phyloP scores from a whole-genome alignment of 2,113 vertebrate species.

The Terrapene triunguis region DNA sequence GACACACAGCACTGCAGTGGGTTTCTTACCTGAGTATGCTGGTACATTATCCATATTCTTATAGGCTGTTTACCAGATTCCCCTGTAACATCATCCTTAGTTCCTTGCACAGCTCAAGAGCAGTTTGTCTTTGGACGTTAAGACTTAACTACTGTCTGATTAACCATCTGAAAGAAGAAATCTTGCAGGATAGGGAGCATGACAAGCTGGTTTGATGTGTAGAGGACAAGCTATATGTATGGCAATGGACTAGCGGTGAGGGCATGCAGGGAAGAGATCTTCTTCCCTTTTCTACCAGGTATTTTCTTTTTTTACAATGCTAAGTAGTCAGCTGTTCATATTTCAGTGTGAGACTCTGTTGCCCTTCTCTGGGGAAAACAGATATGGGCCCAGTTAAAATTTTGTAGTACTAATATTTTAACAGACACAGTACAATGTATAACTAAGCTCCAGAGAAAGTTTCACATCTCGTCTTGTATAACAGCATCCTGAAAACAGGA shows the following conservation, averaged over 20 bases:
- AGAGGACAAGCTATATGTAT: background rate
- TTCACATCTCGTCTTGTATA: background rate
- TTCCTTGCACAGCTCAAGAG: background rate
- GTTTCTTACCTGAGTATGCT: background rate
- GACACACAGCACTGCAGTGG: conserved; percentile 47
- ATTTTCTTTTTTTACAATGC: background rate
- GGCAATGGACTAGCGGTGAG: background rate
- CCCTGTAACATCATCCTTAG: background rate
- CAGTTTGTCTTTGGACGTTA: background rate
- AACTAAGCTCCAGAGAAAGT: background rate
- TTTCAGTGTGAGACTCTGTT: background rate
- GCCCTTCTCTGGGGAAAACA: background rate
- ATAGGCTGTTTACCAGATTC: background rate
- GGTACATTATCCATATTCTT: background rate
- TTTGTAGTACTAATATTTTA: conserved; percentile 22
- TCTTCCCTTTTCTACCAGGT: background rate
- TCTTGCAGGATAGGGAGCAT: background rate
- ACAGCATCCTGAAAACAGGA: background rate
- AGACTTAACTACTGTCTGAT: background rate
- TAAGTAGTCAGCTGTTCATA: background rate
- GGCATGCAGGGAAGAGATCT: conserved; percentile 1
- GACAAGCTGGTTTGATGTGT: background rate
- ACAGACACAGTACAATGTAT: background rate
- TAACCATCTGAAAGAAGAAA: background rate
- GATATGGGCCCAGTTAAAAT: background rate